Base-by-base conservation (phyloP, 2,888 invertebrate genomes). In the Drosophila demipolita region DNA sequence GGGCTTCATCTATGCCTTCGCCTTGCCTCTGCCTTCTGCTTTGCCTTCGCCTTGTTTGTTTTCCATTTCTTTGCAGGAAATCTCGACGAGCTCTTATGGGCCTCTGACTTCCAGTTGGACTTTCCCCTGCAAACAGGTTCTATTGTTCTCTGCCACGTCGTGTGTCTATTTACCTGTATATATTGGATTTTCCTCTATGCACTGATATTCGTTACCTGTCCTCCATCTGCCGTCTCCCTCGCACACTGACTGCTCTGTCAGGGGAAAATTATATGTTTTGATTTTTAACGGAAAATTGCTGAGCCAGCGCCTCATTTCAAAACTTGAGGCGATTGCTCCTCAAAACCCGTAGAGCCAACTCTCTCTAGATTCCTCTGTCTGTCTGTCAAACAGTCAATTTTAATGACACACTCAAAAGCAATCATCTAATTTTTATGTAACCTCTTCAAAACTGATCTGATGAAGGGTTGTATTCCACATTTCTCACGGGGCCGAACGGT, bases 51-150 rank as follows among this genome's bases (percentile, higher is more conserved):
- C 66, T 62, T 71, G 83, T 83, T 81, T 85, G 77, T 79, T 86
- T 86, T 87, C 81, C 80, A 84, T 83, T 87, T 82, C 80, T 75
- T 72, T 79, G 77, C 77, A 87, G 86, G 88, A 86, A 86, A 86
- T 86, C 88, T 85, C 88, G 61, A 75, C 42, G 48, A 7, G 64
- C 73, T 82, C 82, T 80, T 80, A 80, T 85, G 78, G 72, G 86
- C 38, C 23, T 45, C 60, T 64, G 60, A 55, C 68, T 78, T 87
- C 89, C 72, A 87, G 87, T 87, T 87, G 85, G 86, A 87, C 57
- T 88, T 87, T 87, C 82, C 89, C 83, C 84, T 78, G 52, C 81
- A 88, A 87, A 88, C 87, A 86, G 87, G 89, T 87, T 87, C 84
- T 80, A 82, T 84, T 80, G 83, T 83, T 71, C 54, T 42, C 45